Conservation (phyloP, 2,797 vertebrate species). For the Pitangus sulphuratus region DNA sequence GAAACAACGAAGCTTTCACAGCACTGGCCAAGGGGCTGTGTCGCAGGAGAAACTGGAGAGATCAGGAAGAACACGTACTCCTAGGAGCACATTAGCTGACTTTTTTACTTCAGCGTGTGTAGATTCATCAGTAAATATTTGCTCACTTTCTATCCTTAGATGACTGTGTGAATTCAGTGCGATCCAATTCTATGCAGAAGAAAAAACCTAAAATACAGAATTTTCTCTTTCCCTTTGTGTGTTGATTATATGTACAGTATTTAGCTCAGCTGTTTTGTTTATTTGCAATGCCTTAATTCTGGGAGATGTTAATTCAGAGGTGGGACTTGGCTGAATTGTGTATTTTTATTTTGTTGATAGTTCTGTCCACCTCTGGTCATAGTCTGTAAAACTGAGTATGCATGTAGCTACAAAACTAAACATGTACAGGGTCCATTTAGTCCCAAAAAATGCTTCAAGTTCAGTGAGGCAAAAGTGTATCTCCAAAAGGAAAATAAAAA, state of each 20-base stretch:
- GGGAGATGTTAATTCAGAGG: neutral
- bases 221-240: fast-evolving
- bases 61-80: neutral
- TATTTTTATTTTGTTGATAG: neutral
- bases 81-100: neutral
- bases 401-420: neutral
- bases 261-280: neutral
- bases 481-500: neutral
- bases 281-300: neutral
- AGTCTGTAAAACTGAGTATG: neutral
- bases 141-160: neutral
- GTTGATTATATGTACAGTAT: neutral
- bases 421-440: neutral
- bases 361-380: neutral
- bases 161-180: neutral
- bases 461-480: neutral
- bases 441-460: neutral
- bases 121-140: neutral
- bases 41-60: neutral
- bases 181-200: neutral
- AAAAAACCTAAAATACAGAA: neutral
- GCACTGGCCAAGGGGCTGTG: neutral
- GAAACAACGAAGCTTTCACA: fast-evolving
- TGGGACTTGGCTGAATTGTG: neutral
- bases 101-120: neutral